Evolutionary conservation across 2,888 invertebrate genomes (phyloP).

Genomic region (Aromia moschata): DNA sequence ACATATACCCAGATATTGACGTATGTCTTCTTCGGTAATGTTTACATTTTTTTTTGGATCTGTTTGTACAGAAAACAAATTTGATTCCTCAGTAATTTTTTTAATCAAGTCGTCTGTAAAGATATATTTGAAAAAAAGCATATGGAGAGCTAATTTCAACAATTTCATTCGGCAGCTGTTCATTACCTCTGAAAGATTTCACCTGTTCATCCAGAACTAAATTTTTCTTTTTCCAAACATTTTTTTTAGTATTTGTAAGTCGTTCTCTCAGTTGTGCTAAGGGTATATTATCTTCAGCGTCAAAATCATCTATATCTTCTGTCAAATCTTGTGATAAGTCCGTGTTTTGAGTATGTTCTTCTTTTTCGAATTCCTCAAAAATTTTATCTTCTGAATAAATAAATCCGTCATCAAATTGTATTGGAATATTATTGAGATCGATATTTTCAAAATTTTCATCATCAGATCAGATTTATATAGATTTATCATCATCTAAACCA

Average conservation of each 20-base stretch:
- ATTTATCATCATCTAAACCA: neutral
- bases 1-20: conserved; percentile 17
- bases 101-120: neutral
- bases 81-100: neutral
- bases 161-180: neutral
- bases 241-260: neutral
- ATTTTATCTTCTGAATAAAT: no score
- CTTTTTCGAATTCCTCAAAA: neutral
- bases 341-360: neutral
- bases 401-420: neutral
- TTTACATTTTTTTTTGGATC: neutral
- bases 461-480: neutral
- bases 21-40: neutral
- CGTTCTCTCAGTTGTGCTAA: neutral
- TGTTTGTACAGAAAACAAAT: neutral
- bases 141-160: neutral
- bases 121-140: neutral
- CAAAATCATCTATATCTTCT: neutral
- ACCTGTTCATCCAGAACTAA: neutral
- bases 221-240: neutral
- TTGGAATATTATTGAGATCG: neutral
- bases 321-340: neutral
- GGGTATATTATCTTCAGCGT: neutral
- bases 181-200: neutral
- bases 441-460: neutral